Conservation (phyloP, 2,888 invertebrate species). For the Parnassius apollo region DNA sequence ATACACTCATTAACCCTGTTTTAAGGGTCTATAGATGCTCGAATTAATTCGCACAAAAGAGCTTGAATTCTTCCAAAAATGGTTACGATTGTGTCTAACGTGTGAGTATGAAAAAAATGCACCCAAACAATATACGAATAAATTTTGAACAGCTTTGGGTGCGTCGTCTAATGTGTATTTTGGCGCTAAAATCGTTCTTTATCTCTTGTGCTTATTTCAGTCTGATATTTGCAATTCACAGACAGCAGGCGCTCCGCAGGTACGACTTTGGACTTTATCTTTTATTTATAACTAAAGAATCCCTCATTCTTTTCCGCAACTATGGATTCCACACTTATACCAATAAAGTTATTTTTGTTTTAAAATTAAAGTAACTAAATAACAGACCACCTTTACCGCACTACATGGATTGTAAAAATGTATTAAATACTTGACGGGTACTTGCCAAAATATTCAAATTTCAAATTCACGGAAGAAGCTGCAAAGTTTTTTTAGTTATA, state of each 20-base stretch:
- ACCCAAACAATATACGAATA: slow-evolving; percentile 39
- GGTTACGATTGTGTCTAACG: slow-evolving; percentile 2
- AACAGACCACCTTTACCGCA: slow-evolving; percentile 14
- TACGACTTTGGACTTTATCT: slow-evolving; percentile 72
- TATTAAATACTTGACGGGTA: slow-evolving; percentile 16
- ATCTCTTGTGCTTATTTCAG: slow-evolving; percentile 47
- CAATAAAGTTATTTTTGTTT: slow-evolving; percentile 15
- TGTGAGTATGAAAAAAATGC: slow-evolving; percentile 33
- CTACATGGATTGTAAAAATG: slow-evolving; percentile 15
- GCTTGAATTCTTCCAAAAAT: slow-evolving; percentile 6
- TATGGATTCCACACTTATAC: slow-evolving; percentile 7
- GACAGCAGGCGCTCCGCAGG: slow-evolving; percentile 66
- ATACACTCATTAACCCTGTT: slow-evolving; percentile 24
- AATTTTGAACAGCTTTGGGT: slow-evolving; percentile 14
- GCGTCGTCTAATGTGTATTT: slow-evolving; percentile 25
- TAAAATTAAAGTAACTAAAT: slow-evolving; percentile 14
- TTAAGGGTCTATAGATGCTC: slow-evolving; percentile 8
- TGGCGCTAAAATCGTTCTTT: slow-evolving; percentile 47
- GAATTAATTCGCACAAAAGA: slow-evolving; percentile 11
- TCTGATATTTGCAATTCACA: slow-evolving; percentile 76
- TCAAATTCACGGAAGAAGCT: slow-evolving; percentile 8
- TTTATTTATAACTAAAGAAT: slow-evolving; percentile 77
- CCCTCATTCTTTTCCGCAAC: slow-evolving; percentile 44
- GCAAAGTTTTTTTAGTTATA: background rate
- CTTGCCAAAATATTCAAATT: slow-evolving; percentile 15